These are phyloP conservation scores for Pangasius larnaudii DNA, from an alignment of 2,797 vertebrate species.

Conservation along the genomic window DNA sequence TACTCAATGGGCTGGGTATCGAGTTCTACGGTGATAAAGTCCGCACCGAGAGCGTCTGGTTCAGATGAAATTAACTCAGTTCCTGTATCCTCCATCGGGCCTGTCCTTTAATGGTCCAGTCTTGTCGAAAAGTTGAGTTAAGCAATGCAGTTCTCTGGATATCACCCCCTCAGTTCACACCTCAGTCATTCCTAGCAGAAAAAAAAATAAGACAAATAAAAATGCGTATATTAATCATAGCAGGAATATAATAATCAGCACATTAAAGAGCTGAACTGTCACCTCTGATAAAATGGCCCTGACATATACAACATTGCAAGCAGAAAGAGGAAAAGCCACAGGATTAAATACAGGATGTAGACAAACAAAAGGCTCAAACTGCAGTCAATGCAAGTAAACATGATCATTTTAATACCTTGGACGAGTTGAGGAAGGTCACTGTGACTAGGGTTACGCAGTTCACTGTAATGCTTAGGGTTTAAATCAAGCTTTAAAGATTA, in stretches of 20 bases:
- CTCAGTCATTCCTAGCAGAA: constrained; percentile 37
- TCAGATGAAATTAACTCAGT: constrained; percentile 74
- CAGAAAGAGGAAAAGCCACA: neutral
- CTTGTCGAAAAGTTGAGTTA: neutral
- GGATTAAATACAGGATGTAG: neutral
- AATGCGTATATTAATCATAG: constrained; percentile 18
- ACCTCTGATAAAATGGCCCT: neutral
- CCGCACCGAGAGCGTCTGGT: constrained; percentile 73
- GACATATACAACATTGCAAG: neutral
- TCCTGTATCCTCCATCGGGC: constrained; percentile 74
- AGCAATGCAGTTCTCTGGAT: neutral
- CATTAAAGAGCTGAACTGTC: neutral
- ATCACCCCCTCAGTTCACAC: constrained; percentile 38
- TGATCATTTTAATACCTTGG: neutral
- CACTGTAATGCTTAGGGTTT: too few relatives aligned
- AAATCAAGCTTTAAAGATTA: too few relatives aligned
- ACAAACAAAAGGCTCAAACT: constrained; percentile 1
- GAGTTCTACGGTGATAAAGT: constrained; percentile 80
- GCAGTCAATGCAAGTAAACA: neutral
- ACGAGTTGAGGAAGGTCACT: neutral
- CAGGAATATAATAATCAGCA: neutral
- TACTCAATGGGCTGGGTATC: constrained; percentile 82
- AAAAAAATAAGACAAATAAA: neutral
- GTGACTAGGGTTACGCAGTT: too few relatives aligned
- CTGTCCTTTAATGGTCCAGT: neutral